Base-by-base conservation (phyloP, 2,888 invertebrate species). In the Dorcus parallelipipedus region DNA sequence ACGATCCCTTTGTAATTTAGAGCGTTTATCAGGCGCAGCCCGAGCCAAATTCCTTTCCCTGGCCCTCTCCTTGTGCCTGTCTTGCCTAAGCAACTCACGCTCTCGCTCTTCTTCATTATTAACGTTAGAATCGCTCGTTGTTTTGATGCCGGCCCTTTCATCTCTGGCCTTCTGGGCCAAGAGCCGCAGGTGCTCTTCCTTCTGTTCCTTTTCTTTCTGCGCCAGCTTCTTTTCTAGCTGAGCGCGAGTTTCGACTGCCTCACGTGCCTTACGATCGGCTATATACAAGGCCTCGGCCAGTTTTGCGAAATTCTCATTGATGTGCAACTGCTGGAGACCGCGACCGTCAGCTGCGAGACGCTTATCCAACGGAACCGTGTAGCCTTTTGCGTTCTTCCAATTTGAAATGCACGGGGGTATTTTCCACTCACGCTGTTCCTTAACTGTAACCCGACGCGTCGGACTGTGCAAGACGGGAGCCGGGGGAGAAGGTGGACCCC, bases 361-460 rank as follows among this genome's bases (percentile, higher is more conserved):
- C 79, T 99, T 99, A 79, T 99, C 98, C 66, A 99, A 79, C 0
- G 98, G 98, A 67, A 99, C 97, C 0, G 98, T 99, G 81, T 97
- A 97, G 69, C 93, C 88, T 78, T 97, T 97, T 3, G 97, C 94
- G 78, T 99, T 99, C 81, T 99, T 99, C 99, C 99, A 99, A 76
- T 99, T 99, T 0, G 95, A 95, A 64, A 99, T 97, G 71, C 98
- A 99, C 0, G 99, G 99, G 6, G 99, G 99, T 66, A 93, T 92
- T 80, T 98, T 98, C 99, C 99, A 99, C 77, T 99, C 99, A 61
- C 97, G 90, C 76, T 99, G 99, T 75, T 99, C 99, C 74, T 98
- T 97, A 0, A 97, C 97, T 2, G 98, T 97, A 0, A 97, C 96
- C 75, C 98, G 91, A 54, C 98, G 84, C 0, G 98, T 97, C 0